Base-by-base conservation (phyloP, 2,888 invertebrate species). In the Sinelater perroti region DNA sequence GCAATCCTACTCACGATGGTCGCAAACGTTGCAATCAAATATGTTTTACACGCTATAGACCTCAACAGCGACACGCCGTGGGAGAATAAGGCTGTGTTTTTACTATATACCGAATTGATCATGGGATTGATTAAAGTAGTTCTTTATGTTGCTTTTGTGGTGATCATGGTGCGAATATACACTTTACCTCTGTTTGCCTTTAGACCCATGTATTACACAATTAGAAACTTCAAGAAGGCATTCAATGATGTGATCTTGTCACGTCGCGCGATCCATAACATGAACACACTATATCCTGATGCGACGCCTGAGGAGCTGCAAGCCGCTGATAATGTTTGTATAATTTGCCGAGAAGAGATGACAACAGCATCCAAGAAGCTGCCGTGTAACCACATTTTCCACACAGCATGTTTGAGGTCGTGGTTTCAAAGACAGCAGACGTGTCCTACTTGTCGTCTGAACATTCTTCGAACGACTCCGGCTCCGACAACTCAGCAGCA, bases 341-440 rank as follows among this genome's bases (percentile, higher is more conserved):
- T 99, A 70, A 99, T 99, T 70, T 99, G 99, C 76, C 86, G 97
- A 72, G 87, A 87, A 69, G 87, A 87, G 70, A 87, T 87, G 87
- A 76, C 84, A 2, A 80, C 83, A 63, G 88, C 87, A 45, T 91
- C 97, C 30, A 99, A 99, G 80, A 98, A 97, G 75, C 80, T 99
- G 63, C 98, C 99, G 0, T 99, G 99, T 81, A 96, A 96, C 77
- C 99, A 99, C 79, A 98, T 99, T 72, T 99, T 99, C 83, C 99
- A 99, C 80, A 93, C 97, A 36, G 91, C 93, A 50, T 99, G 99
- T 79, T 83, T 99, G 51, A 88, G 98, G 42, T 95, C 97, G 28
- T 99, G 99, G 99, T 99, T 99, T 81, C 99, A 99, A 81, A 87
- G 99, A 5, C 99, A 99, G 77, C 99, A 99, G 81, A 99, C 99